A percentile compares a stretch with the other conserved stretches of the same genome.
These are phyloP conservation scores for Idaea aversata DNA, from an alignment of 2,888 invertebrate species.

Conservation along the genomic window DNA sequence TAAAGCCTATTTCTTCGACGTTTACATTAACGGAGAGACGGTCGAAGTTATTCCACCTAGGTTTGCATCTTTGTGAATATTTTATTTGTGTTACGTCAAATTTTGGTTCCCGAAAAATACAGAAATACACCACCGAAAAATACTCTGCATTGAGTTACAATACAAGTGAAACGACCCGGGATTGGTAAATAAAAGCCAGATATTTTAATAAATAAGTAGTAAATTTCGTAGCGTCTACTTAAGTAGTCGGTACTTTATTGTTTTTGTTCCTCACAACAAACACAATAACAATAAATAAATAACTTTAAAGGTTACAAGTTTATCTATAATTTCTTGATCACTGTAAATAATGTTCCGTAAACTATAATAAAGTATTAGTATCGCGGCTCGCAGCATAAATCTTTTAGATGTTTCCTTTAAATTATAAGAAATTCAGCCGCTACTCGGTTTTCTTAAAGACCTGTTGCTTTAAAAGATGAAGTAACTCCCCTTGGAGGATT, in stretches of 20 bases:
- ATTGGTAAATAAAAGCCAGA: too few relatives aligned
- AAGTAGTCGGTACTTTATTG: background rate
- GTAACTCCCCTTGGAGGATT: conserved; percentile 41
- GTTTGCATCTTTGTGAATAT: background rate
- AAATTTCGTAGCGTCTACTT: background rate
- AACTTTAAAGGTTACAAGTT: background rate
- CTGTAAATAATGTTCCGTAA: background rate
- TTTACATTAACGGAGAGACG: background rate
- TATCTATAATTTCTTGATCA: background rate
- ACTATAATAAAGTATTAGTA: background rate
- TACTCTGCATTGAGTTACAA: background rate
- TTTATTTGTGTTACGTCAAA: background rate
- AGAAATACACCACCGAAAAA: background rate
- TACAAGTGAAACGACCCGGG: background rate
- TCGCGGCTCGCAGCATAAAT: conserved; percentile 18
- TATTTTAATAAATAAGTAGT: background rate
- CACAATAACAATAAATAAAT: background rate
- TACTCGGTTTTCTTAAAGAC: conserved; percentile 54
- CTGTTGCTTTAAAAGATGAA: conserved; percentile 58
- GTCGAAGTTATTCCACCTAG: background rate
- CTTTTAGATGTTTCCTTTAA: conserved; percentile 22
- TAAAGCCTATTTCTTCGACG: conserved; percentile 7
- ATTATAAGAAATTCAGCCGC: conserved; percentile 18
- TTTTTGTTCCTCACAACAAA: background rate
- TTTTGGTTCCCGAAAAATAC: background rate